Evolutionary conservation across 2,113 vertebrate species (phyloP).

Genomic region (Ancistrus triradiatus): DNA sequence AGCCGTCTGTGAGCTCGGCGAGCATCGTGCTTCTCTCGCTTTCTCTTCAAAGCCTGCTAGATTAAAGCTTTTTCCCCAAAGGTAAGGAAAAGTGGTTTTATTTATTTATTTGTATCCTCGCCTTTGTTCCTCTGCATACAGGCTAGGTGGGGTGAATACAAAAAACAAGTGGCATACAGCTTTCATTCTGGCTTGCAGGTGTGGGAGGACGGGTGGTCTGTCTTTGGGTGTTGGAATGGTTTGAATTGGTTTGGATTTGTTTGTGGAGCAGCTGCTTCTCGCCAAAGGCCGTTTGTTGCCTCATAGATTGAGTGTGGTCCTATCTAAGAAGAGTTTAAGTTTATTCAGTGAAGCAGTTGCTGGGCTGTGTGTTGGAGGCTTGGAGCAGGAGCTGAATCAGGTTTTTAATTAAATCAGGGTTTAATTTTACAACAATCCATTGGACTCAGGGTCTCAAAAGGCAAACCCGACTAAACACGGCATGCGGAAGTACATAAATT

Average conservation of each 20-base stretch:
- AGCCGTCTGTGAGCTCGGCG: conserved; percentile 63
- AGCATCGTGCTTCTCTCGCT: conserved; percentile 48
- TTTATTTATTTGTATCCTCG: conserved; percentile 41
- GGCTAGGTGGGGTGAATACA: conserved; percentile 35
- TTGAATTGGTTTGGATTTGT: background rate
- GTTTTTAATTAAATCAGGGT: too few species aligned
- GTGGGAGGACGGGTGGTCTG: conserved; percentile 26
- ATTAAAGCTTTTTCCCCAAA: conserved; percentile 63
- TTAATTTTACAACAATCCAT: too few species aligned
- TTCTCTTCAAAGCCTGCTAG: conserved; percentile 65
- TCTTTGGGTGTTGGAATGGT: background rate
- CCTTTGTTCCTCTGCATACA: conserved; percentile 55
- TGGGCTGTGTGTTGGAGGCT: too few species aligned
- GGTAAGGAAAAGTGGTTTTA: conserved; percentile 58
- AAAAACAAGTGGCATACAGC: conserved; percentile 35
- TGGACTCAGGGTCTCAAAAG: too few species aligned
- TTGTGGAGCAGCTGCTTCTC: background rate
- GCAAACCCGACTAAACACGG: too few species aligned
- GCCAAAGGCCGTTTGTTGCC: background rate
- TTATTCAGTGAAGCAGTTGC: too few species aligned
- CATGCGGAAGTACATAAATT: too few species aligned
- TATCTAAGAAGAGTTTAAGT: too few species aligned
- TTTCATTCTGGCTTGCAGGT: conserved; percentile 51
- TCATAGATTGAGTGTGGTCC: too few species aligned
- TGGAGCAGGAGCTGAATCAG: too few species aligned